These are phyloP conservation scores for Chrysomela aeneicollis DNA, from an alignment of 2,888 invertebrate genomes.

Conservation along the genomic window DNA sequence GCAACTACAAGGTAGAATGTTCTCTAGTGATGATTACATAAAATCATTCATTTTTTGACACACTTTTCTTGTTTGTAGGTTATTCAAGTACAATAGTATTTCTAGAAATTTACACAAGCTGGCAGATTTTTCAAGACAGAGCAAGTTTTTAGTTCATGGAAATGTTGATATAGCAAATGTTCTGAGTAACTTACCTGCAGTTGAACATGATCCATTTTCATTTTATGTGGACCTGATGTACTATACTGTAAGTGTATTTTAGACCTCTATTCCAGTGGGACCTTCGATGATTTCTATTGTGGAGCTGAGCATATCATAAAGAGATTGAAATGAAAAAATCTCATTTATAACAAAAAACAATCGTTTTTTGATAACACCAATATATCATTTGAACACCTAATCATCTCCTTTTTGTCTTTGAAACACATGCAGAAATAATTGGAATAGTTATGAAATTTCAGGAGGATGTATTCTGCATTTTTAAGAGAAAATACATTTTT, in stretches of 20 bases:
- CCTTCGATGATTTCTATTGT: no score
- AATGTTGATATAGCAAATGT: slow-evolving; percentile 60
- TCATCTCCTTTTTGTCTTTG: no score
- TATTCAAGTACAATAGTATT: slow-evolving; percentile 57
- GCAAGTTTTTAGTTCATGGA: slow-evolving; percentile 51
- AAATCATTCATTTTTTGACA: not conserved
- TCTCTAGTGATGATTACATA: not conserved
- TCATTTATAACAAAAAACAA: no score
- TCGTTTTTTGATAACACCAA: no score
- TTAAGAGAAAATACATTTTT: no score
- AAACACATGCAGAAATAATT: no score
- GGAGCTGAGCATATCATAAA: no score
- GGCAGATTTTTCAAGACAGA: slow-evolving; percentile 55
- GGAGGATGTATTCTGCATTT: no score
- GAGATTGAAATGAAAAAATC: no score
- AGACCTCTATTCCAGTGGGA: no score
- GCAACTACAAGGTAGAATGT: slow-evolving; percentile 51
- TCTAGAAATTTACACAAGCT: slow-evolving; percentile 63
- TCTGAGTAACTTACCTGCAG: slow-evolving; percentile 65
- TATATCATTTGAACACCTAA: no score
- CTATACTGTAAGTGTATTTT: slow-evolving; percentile 66
- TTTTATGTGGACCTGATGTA: slow-evolving; percentile 73
- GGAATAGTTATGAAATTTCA: no score
- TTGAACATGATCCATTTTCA: slow-evolving; percentile 72
- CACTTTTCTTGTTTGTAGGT: slow-evolving; percentile 53